Evolutionary conservation across 2,888 invertebrate species (phyloP).

Genomic region (Scaptomyza tumidula): DNA sequence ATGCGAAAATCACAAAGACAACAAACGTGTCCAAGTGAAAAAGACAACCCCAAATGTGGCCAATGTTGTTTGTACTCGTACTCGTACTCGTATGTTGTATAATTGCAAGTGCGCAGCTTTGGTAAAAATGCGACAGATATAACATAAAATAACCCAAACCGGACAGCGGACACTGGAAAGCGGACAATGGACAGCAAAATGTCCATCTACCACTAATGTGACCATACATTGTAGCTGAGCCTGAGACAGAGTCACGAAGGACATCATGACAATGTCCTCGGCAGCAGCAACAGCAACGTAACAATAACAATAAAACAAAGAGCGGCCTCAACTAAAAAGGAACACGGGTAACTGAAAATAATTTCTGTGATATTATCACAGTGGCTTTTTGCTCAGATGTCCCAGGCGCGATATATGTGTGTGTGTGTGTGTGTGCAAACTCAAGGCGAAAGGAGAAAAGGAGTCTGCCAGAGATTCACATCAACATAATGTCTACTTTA

Average conservation of each 20-base stretch:
- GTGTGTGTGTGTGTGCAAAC: constrained; percentile 32
- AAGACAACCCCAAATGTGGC: constrained; percentile 35
- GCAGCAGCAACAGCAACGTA: constrained; percentile 35
- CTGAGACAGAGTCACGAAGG: constrained; percentile 39
- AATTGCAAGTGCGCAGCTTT: constrained; percentile 71
- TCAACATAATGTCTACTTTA: constrained; percentile 84
- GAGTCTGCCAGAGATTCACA: constrained; percentile 60
- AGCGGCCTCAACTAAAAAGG: constrained; percentile 46
- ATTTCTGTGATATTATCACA: constrained; percentile 77
- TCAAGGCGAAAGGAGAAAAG: constrained; percentile 1
- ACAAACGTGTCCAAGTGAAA: constrained; percentile 22
- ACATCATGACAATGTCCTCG: constrained; percentile 47
- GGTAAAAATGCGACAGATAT: constrained; percentile 65
- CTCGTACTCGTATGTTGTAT: constrained; percentile 49
- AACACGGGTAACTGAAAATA: constrained; percentile 70
- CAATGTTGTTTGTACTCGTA: constrained; percentile 19
- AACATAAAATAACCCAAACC: constrained; percentile 69
- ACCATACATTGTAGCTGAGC: constrained; percentile 43
- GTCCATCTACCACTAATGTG: constrained; percentile 77
- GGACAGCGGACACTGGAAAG: constrained; percentile 35
- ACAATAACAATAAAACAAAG: constrained; percentile 79
- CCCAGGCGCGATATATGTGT: constrained; percentile 76
- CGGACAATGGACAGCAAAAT: constrained; percentile 46
- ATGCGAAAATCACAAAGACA: constrained; percentile 61
- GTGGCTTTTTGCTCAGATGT: constrained; percentile 60